phyloP scores from a whole-genome alignment of 2,797 vertebrate genomes.

The Champsocephalus gunnari region DNA sequence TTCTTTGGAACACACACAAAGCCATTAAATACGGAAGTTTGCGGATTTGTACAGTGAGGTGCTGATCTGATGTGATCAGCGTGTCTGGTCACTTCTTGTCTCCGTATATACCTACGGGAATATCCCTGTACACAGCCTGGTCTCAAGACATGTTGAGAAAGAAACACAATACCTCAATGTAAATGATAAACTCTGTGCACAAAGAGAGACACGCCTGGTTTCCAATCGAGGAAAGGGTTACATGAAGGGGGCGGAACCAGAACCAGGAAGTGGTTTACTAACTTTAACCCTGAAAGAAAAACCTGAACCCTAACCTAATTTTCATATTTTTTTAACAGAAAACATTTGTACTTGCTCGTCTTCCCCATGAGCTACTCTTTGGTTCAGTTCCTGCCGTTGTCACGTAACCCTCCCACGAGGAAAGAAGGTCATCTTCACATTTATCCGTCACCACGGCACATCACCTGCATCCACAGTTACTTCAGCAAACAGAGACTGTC shows the following conservation, averaged over 20 bases:
- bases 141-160: slow-evolving; percentile 52
- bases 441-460: slow-evolving; percentile 26
- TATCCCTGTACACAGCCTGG: slow-evolving; percentile 71
- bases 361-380: background rate
- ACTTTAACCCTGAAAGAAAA: slow-evolving; percentile 21
- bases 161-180: slow-evolving; percentile 38
- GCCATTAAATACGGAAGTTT: slow-evolving; percentile 61
- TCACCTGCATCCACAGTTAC: slow-evolving; percentile 31
- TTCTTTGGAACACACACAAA: slow-evolving; percentile 76
- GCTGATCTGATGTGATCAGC: slow-evolving; percentile 51
- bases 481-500: slow-evolving; percentile 11
- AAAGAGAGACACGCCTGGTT: slow-evolving; percentile 44
- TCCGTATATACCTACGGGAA: slow-evolving; percentile 68
- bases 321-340: background rate
- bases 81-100: slow-evolving; percentile 38
- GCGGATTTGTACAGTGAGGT: slow-evolving; percentile 41
- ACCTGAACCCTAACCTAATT: background rate
- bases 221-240: slow-evolving; percentile 28
- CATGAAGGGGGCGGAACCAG: slow-evolving; percentile 19
- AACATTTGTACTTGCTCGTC: background rate
- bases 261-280: slow-evolving; percentile 7
- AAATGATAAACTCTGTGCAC: slow-evolving; percentile 51
- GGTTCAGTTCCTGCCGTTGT: slow-evolving; percentile 4
- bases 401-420: slow-evolving; percentile 15
- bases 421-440: slow-evolving; percentile 59